Conservation (phyloP, 2,113 vertebrate genomes). For the Empidonax traillii region DNA sequence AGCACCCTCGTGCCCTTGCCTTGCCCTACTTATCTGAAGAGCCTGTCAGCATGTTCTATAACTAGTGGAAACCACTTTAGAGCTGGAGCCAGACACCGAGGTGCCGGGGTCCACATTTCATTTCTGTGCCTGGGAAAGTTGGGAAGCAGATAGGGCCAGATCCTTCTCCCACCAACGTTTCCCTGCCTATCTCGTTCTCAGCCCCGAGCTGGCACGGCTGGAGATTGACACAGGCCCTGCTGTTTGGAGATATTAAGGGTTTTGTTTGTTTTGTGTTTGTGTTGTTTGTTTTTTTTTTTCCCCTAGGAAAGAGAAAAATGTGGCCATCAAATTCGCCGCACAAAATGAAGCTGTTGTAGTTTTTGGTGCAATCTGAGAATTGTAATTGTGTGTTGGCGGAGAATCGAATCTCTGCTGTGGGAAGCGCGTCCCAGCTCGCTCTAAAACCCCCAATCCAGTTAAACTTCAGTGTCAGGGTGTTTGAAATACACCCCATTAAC, state of each 20-base stretch:
- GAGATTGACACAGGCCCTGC: neutral
- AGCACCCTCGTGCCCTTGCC: conserved; percentile 51
- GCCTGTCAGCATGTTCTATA: conserved; percentile 68
- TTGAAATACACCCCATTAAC: neutral
- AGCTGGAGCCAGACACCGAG: conserved; percentile 67
- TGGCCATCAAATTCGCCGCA: neutral
- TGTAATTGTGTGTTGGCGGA: neutral
- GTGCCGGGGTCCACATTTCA: conserved; percentile 64
- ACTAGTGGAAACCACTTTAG: conserved; percentile 67
- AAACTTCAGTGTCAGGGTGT: neutral
- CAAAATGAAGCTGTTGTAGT: neutral
- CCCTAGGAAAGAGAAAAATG: neutral
- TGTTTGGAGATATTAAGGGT: neutral
- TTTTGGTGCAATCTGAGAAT: neutral
- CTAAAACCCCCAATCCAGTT: neutral
- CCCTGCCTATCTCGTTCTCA: conserved; percentile 32
- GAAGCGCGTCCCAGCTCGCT: neutral
- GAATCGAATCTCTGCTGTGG: neutral
- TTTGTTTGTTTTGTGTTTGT: too few species aligned
- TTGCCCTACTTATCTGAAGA: conserved; percentile 69
- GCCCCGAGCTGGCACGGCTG: conserved; percentile 2
- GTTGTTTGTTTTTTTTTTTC: neutral
- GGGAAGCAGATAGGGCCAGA: neutral
- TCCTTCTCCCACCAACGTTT: conserved; percentile 39
- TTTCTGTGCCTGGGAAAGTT: conserved; percentile 62